These are phyloP conservation scores for Polietes domitor DNA, from an alignment of 2,888 invertebrate genomes.

Conservation along the genomic window DNA sequence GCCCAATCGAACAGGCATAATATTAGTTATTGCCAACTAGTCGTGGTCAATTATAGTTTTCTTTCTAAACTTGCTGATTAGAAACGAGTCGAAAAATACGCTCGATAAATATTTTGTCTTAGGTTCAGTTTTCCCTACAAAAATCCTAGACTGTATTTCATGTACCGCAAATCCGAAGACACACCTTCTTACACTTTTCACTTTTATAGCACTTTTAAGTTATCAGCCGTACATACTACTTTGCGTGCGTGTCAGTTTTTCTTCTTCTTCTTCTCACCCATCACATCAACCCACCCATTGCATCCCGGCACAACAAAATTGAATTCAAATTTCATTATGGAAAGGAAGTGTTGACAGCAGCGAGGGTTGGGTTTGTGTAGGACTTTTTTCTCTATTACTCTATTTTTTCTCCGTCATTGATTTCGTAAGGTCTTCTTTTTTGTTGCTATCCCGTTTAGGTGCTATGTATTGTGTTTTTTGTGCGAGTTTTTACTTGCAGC, in stretches of 20 bases:
- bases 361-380: not conserved
- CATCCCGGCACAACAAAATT: not conserved
- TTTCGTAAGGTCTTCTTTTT: not conserved
- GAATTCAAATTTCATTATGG: constrained; percentile 27
- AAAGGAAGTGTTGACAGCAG: constrained; percentile 23
- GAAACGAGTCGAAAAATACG: too few relatives aligned
- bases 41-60: too few relatives aligned
- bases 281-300: not conserved
- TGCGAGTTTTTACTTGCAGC: not conserved
- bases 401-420: not conserved
- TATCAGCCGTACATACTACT: not conserved
- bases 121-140: too few relatives aligned
- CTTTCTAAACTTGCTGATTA: too few relatives aligned
- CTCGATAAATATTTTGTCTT: too few relatives aligned
- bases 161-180: too few relatives aligned
- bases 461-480: not conserved
- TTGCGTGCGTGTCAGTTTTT: not conserved
- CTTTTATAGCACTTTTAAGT: too few relatives aligned
- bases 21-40: too few relatives aligned
- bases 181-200: too few relatives aligned
- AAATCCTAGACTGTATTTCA: too few relatives aligned
- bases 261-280: not conserved
- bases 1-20: too few relatives aligned
- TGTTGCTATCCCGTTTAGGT: not conserved
- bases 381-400: not conserved